phyloP scores from a whole-genome alignment of 1,140 invertebrate genomes.

The Gryllus bimaculatus region DNA sequence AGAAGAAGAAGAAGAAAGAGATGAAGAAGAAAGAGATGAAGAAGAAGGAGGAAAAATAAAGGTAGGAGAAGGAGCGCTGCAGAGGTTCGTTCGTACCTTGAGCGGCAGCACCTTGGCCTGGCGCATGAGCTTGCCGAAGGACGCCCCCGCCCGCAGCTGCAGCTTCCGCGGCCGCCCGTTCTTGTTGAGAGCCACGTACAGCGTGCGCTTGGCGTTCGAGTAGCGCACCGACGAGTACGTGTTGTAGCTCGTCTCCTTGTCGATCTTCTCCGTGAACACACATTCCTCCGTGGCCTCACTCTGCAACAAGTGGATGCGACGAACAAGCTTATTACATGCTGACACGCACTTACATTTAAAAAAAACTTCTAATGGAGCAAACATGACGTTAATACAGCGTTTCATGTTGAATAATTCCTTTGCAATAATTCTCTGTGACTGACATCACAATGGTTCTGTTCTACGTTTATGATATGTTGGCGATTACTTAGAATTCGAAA shows the following conservation, averaged over 20 bases:
- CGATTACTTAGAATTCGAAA: no score
- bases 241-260: conserved; percentile 68
- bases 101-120: conserved; percentile 51
- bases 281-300: conserved; percentile 70
- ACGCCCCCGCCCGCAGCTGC: conserved; percentile 51
- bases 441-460: no score
- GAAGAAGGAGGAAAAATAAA: no score
- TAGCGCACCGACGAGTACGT: conserved; percentile 69
- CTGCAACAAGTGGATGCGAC: conserved; percentile 50
- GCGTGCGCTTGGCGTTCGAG: conserved; percentile 55
- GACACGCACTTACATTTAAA: no score
- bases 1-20: no score
- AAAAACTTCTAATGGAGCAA: no score
- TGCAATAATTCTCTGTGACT: no score
- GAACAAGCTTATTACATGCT: no score
- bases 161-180: conserved; percentile 57
- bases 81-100: not conserved
- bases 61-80: not conserved
- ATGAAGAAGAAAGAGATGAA: no score
- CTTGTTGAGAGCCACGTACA: conserved; percentile 66
- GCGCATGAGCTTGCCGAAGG: conserved; percentile 58
- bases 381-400: no score
- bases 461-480: no score
- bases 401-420: no score
- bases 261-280: conserved; percentile 75